phyloP scores from a whole-genome alignment of 2,888 invertebrate genomes.

The Drosophila niveifrons region DNA sequence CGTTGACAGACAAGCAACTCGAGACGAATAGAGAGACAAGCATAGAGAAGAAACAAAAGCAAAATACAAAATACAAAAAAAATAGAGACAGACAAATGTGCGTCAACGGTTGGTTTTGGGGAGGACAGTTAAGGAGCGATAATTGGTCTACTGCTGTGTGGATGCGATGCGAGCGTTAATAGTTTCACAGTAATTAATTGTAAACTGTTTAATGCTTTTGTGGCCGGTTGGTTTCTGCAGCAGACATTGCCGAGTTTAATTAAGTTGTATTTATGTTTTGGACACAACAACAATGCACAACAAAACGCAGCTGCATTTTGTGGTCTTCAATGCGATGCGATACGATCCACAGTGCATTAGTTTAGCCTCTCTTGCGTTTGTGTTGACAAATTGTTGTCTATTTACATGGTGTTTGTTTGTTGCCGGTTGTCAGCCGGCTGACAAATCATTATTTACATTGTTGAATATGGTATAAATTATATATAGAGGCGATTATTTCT shows the following conservation, averaged over 20 bases:
- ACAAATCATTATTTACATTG: constrained; percentile 75
- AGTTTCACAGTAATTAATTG: constrained; percentile 71
- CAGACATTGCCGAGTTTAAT: constrained; percentile 62
- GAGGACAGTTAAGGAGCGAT: constrained; percentile 6
- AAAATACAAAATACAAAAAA: constrained; percentile 25
- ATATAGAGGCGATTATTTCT: constrained; percentile 60
- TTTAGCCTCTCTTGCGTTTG: constrained; percentile 16
- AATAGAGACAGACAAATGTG: constrained; percentile 1
- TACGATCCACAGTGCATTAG: constrained; percentile 1
- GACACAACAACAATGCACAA: constrained; percentile 45
- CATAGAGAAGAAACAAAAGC: constrained; percentile 1
- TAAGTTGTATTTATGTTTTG: constrained; percentile 79
- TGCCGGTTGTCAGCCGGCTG: constrained; percentile 57
- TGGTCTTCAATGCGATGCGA: constrained; percentile 25
- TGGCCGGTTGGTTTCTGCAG: constrained; percentile 33
- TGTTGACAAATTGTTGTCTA: constrained; percentile 71
- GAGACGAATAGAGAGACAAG: constrained; percentile 10
- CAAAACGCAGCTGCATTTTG: constrained; percentile 16
- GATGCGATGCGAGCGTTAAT: constrained; percentile 49
- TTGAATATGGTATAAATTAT: constrained; percentile 70
- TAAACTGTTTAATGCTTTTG: constrained; percentile 64
- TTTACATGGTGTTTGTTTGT: constrained; percentile 69
- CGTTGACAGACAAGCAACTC: constrained; percentile 48
- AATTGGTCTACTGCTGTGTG: constrained; percentile 21
- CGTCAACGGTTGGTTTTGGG: neutral